Evolutionary conservation across 1,140 invertebrate species (phyloP).

Genomic region (Melanaphis sacchari): DNA sequence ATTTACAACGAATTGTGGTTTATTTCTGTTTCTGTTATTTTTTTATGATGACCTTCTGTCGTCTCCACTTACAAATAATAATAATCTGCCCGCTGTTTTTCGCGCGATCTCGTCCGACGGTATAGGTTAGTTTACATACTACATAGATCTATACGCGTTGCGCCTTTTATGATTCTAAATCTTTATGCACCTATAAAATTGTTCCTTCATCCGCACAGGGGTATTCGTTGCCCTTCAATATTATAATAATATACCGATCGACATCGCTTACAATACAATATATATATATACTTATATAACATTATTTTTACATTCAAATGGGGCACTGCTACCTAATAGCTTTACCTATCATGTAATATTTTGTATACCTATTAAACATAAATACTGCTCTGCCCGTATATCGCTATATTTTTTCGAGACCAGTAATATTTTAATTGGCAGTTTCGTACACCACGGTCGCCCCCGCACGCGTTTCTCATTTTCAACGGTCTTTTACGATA

Average conservation of each 20-base stretch:
- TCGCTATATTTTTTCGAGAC: neutral
- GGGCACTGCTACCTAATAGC: too few relatives aligned
- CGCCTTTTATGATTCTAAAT: constrained; percentile 12
- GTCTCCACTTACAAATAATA: neutral
- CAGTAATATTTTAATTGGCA: neutral
- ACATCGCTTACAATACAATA: neutral
- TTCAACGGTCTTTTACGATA: neutral
- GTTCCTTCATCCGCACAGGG: neutral
- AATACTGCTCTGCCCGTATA: neutral
- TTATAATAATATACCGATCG: neutral
- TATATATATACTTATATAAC: neutral
- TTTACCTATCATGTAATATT: neutral
- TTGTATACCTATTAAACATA: neutral
- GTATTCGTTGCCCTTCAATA: neutral
- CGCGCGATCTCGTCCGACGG: neutral
- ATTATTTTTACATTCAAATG: neutral
- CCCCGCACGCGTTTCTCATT: neutral
- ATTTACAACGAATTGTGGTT: neutral
- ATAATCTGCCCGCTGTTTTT: neutral
- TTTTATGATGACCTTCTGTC: neutral
- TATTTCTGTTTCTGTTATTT: neutral
- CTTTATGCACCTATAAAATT: constrained; percentile 29
- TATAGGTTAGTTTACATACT: too few relatives aligned
- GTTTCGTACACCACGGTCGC: neutral
- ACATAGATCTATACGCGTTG: neutral